Evolutionary conservation across 2,888 invertebrate genomes (phyloP), one percentile per base, ranked within the genome.

Genomic region (Carterocephalus palaemon): DNA sequence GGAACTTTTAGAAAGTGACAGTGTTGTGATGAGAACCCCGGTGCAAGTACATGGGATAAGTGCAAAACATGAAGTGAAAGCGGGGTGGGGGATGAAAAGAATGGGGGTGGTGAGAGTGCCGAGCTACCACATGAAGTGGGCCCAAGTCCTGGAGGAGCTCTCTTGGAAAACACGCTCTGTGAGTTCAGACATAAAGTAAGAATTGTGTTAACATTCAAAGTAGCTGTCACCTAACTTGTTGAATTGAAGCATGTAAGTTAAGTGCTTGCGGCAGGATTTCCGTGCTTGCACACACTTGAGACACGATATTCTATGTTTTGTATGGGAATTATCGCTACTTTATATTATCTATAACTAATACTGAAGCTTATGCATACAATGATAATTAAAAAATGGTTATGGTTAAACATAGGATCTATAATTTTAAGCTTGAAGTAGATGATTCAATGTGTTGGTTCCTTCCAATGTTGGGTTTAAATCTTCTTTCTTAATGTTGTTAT

Each of bases 131-230:
- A 56, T 75, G 49, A 67, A 64, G 43, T 83, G 83, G 83, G 74
- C 67, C 19, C 78, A 79, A 53, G 83, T 84, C 22, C 52, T 80
- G 38, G 79, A 80, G 48, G 84, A 83, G 50, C 59, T 84, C 20
- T 60, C 69, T 24, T 78, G 75, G 74, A 82, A 76, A 54, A 22
- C 71, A 5, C 65, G 46, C 16, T 52, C 56, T 54, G 81, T 81
- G 59, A 81, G 79, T 81, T 24, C 4, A 16, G 16, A 26, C 22
- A 42, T 36, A 39, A 6, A 28, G 19, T 36, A 24, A 36, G 8
- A 29, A 28, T 9, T 31, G 22, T 38, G 47, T 38, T 33, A 42
- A 31, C 42, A 12, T 8, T 20, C n/a, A 19, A 13, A 10, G 8
- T 12, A 12, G 29, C 28, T 34, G 17, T 22, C 5, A 13, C 20